Evolutionary conservation across 2,888 invertebrate genomes (phyloP), one percentile per base, ranked within the genome.

Genomic region (Protophormia terraenovae): DNA sequence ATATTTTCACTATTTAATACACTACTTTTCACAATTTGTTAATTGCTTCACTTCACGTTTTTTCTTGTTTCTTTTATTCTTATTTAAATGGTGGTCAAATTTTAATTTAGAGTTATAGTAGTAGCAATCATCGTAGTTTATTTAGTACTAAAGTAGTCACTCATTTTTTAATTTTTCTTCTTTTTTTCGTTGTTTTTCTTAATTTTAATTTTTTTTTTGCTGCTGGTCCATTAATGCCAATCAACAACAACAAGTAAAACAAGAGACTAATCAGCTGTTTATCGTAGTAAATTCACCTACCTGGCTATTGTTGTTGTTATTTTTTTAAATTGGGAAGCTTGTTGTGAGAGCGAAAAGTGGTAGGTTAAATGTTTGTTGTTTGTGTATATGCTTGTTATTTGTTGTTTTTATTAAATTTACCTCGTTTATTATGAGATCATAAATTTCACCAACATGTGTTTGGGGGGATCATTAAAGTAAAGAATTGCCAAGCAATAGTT

Each of bases 281-380:
- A 67, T n/a, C 5, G 8, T 50, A 50, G 47, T 67, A 53, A 76
- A 53, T 66, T 64, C 58, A 84, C 80, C 84, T 84, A 84, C 80
- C 84, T 84, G 79, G 27, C 22, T 62, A 4, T 58, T 69, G 27
- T 77, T 83, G 69, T 64, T 64, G 19, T 24, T 16, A n/a, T n/a
- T n/a, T n/a, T 6, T 3, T 16, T n/a, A 22, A 5, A 19, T 45
- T 71, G n/a, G 38, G 72, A 83, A 27, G 2, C 10, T 32, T 10
- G n/a, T n/a, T 10, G 14, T 41, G 41, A 45, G 62, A 55, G 27
- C 12, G n/a, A n/a, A 41, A n/a, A 8, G 45, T 55, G 14, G 67
- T 76, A 58, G n/a, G 47, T 64, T 41, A 67, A 12, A 53, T 50
- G 41, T 45, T 66, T 45, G 41, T 53, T 75, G 60, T 73, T 73